phyloP scores from a whole-genome alignment of 1,140 invertebrate species.

The Caenorhabditis brenneri region DNA sequence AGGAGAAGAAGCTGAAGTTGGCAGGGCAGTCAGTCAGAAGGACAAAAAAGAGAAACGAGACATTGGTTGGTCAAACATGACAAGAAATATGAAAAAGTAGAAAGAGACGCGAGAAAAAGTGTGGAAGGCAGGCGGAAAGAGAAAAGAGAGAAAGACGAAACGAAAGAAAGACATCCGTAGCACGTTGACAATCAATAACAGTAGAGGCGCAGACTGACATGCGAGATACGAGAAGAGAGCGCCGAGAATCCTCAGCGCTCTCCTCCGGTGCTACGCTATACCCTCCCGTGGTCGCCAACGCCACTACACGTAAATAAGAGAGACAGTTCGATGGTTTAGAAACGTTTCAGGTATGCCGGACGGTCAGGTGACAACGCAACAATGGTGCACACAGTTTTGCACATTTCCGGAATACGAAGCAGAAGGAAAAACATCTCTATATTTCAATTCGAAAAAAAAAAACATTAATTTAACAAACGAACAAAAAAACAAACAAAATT shows the following conservation, averaged over 20 bases:
- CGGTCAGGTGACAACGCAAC: background rate
- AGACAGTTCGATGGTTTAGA: background rate
- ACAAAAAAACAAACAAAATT: background rate
- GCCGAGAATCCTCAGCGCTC: background rate
- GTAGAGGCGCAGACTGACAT: conserved; percentile 9
- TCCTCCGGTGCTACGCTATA: conserved; percentile 22
- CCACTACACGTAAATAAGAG: conserved; percentile 6
- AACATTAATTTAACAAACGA: no score
- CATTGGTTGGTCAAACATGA: background rate
- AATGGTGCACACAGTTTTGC: no score
- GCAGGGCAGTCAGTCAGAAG: background rate
- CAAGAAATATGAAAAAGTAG: conserved; percentile 19
- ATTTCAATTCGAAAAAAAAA: background rate
- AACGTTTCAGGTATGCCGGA: background rate
- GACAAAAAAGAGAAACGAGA: conserved; percentile 24
- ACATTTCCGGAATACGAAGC: background rate
- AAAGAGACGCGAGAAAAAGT: no score
- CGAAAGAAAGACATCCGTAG: background rate
- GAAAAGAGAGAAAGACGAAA: background rate
- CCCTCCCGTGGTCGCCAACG: background rate
- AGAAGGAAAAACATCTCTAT: background rate
- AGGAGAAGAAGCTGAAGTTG: conserved; percentile 28
- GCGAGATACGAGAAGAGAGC: background rate
- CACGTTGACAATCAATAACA: conserved; percentile 19
- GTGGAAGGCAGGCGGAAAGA: background rate